These are phyloP conservation scores for Philaethria dido DNA, from an alignment of 2,888 invertebrate species.

Conservation along the genomic window DNA sequence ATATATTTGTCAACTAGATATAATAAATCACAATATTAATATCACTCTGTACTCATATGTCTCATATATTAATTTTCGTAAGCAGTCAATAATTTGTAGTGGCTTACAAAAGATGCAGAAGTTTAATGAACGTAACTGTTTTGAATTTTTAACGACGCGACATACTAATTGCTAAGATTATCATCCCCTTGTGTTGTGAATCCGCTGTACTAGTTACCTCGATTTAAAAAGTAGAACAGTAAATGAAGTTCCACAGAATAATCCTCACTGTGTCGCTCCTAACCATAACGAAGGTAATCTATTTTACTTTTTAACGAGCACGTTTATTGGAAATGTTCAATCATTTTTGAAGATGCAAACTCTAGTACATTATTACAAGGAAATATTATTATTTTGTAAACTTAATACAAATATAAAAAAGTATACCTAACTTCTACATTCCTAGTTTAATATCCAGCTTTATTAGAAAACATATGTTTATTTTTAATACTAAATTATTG, in stretches of 20 bases:
- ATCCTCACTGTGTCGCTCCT: conserved; percentile 34
- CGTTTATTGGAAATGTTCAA: conserved; percentile 34
- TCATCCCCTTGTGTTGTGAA: conserved; percentile 18
- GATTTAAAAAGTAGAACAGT: conserved; percentile 39
- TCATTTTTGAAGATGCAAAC: conserved; percentile 15
- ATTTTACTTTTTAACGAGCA: conserved; percentile 42
- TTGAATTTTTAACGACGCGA: conserved; percentile 18
- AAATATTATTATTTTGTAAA: conserved; percentile 9
- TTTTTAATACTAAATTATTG: no score
- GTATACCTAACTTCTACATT: no score
- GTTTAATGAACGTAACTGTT: not conserved
- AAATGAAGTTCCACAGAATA: conserved; percentile 34
- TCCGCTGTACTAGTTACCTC: conserved; percentile 36
- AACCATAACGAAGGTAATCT: conserved; percentile 42
- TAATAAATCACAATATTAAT: no score
- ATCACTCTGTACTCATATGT: no score
- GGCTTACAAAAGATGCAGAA: not conserved
- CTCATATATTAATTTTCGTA: no score
- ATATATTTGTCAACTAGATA: no score
- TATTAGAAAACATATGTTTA: no score
- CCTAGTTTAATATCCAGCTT: no score
- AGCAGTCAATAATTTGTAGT: not conserved
- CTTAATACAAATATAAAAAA: not conserved
- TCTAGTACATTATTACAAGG: conserved; percentile 3
- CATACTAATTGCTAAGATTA: conserved; percentile 21